Evolutionary conservation across 2,888 invertebrate species (phyloP).

Genomic region (Drosophila siamana): DNA sequence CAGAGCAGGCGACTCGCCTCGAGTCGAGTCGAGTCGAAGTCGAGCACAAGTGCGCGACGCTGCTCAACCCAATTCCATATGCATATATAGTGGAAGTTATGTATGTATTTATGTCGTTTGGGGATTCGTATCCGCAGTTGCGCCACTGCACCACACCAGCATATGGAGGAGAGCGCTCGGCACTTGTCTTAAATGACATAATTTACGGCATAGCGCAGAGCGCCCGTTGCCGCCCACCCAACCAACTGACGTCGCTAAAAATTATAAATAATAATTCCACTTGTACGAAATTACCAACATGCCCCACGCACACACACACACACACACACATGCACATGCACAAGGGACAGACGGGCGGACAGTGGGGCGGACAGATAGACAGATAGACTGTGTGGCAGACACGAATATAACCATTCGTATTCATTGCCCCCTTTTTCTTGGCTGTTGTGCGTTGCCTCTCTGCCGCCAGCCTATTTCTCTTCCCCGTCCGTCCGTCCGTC

Average conservation of each 20-base stretch:
- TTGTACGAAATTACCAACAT: slow-evolving; percentile 78
- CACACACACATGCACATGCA: slow-evolving; percentile 27
- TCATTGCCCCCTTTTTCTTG: slow-evolving; percentile 71
- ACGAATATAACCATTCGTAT: slow-evolving; percentile 65
- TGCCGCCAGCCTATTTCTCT: slow-evolving; percentile 56
- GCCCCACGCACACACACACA: slow-evolving; percentile 53
- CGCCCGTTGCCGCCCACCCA: slow-evolving; percentile 71
- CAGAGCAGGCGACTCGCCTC: neutral
- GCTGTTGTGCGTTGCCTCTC: slow-evolving; percentile 50
- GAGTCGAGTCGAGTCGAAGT: slow-evolving; percentile 21
- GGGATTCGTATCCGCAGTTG: slow-evolving; percentile 63
- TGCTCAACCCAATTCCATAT: slow-evolving; percentile 78
- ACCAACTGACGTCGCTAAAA: slow-evolving; percentile 79
- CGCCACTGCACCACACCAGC: slow-evolving; percentile 3
- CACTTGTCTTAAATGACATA: slow-evolving; percentile 79
- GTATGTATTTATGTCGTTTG: slow-evolving; percentile 57
- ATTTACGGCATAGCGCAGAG: slow-evolving; percentile 81
- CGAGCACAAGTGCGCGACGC: slow-evolving; percentile 49
- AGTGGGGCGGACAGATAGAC: slow-evolving; percentile 13
- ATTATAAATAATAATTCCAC: slow-evolving; percentile 81
- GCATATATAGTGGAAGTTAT: slow-evolving; percentile 47
- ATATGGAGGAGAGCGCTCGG: slow-evolving; percentile 23
- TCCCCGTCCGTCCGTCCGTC: slow-evolving; percentile 3
- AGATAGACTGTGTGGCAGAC: slow-evolving; percentile 35
- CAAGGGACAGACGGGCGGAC: slow-evolving; percentile 11